Evolutionary conservation across 1,140 invertebrate species (phyloP).

Genomic region (Hirudo medicinalis): DNA sequence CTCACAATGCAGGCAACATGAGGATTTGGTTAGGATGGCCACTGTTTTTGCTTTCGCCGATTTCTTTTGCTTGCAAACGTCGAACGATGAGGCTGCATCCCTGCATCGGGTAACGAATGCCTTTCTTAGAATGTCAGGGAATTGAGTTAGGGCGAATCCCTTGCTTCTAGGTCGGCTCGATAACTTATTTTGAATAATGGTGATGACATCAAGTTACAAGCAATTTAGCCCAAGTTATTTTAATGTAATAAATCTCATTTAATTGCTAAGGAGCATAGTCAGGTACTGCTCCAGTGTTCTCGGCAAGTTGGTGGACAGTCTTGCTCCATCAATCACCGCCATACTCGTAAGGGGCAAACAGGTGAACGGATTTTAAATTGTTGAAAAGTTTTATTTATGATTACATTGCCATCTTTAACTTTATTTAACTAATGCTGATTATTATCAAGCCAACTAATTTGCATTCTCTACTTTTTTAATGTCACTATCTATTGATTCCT

Average conservation of each 20-base stretch:
- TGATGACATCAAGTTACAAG: not conserved
- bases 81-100: no score
- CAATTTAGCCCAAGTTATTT: not conserved
- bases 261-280: constrained; percentile 60
- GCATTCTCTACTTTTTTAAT: no score
- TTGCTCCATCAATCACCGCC: constrained; percentile 92
- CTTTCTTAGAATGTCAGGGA: no score
- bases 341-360: constrained; percentile 93
- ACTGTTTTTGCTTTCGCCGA: not conserved
- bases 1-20: not conserved
- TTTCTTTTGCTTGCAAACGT: not conserved
- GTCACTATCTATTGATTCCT: no score
- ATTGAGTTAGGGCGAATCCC: no score
- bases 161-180: not conserved
- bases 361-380: constrained; percentile 42
- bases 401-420: not conserved
- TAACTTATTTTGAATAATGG: not conserved
- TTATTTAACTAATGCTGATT: not conserved
- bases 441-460: no score
- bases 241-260: no score
- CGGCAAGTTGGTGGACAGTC: constrained; percentile 85
- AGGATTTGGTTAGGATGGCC: not conserved
- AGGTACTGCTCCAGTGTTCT: constrained; percentile 83
- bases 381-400: not conserved
- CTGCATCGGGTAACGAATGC: no score